Conservation (phyloP, 2,113 vertebrate genomes). For the Siniperca chuatsi region DNA sequence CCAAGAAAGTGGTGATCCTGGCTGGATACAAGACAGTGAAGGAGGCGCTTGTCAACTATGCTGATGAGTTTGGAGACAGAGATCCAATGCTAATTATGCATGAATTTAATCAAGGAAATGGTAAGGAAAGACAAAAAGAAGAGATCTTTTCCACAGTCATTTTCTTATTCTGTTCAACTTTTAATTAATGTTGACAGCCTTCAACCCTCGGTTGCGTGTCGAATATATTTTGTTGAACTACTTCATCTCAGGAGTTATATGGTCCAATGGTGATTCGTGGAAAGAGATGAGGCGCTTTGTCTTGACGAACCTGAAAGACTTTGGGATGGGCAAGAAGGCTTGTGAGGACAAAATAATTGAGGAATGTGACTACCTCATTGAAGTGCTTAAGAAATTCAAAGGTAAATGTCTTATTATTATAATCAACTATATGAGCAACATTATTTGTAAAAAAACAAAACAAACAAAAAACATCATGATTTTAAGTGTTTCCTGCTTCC, state of each 20-base stretch:
- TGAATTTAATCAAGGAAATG: constrained; percentile 3
- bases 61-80: constrained; percentile 55
- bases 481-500: too few relatives aligned
- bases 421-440: too few relatives aligned
- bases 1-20: too few relatives aligned
- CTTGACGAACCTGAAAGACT: constrained; percentile 65
- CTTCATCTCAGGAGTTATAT: background rate
- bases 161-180: too few relatives aligned
- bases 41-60: too few relatives aligned
- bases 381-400: constrained; percentile 18
- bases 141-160: too few relatives aligned
- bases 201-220: too few relatives aligned
- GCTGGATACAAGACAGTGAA: too few relatives aligned
- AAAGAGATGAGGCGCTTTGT: constrained; percentile 68
- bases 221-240: background rate
- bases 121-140: background rate
- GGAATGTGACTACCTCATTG: constrained; percentile 49
- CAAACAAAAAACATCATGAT: too few relatives aligned
- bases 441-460: too few relatives aligned
- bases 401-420: too few relatives aligned
- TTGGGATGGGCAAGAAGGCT: constrained; percentile 69
- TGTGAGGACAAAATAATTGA: constrained; percentile 66
- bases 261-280: constrained; percentile 60
- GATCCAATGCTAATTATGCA: accelerated
- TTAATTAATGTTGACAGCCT: too few relatives aligned